Conservation (phyloP, 2,888 invertebrate genomes). For the Prosapia bicincta region DNA sequence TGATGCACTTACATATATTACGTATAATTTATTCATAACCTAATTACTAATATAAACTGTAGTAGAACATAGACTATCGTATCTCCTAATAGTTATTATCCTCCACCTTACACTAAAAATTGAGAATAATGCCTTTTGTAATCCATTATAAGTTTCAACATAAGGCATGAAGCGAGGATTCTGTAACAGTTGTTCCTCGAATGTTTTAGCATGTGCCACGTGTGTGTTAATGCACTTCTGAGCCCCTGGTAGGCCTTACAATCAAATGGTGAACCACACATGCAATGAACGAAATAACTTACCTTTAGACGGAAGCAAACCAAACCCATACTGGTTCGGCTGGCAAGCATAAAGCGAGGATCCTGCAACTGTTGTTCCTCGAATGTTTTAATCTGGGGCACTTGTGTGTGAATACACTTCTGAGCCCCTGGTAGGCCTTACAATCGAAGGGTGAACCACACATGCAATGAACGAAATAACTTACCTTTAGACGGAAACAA, state of each 20-base stretch:
- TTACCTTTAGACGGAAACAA: constrained; percentile 83
- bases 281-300: constrained; percentile 87
- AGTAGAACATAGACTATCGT: too few species aligned
- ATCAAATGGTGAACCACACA: constrained; percentile 87
- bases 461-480: constrained; percentile 83
- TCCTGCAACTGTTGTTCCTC: constrained; percentile 67
- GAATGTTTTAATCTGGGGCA: constrained; percentile 73
- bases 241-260: constrained; percentile 77
- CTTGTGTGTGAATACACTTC: constrained; percentile 69
- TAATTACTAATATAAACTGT: too few species aligned
- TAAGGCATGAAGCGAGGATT: constrained; percentile 80
- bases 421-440: constrained; percentile 80
- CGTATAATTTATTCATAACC: too few species aligned
- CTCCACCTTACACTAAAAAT: too few species aligned
- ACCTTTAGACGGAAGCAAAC: constrained; percentile 86
- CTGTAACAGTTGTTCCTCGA: constrained; percentile 64
- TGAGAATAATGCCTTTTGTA: too few species aligned
- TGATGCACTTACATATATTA: too few species aligned
- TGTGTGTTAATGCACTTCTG: constrained; percentile 73
- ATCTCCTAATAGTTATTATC: too few species aligned
- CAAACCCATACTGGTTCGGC: constrained; percentile 70
- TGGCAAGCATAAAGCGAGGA: constrained; percentile 69
- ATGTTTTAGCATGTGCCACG: constrained; percentile 69
- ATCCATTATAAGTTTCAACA: too few species aligned
- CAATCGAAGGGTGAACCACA: constrained; percentile 88